Evolutionary conservation across 2,113 vertebrate genomes (phyloP), one percentile per base, ranked within the genome.

Genomic region (Heterocephalus glaber): DNA sequence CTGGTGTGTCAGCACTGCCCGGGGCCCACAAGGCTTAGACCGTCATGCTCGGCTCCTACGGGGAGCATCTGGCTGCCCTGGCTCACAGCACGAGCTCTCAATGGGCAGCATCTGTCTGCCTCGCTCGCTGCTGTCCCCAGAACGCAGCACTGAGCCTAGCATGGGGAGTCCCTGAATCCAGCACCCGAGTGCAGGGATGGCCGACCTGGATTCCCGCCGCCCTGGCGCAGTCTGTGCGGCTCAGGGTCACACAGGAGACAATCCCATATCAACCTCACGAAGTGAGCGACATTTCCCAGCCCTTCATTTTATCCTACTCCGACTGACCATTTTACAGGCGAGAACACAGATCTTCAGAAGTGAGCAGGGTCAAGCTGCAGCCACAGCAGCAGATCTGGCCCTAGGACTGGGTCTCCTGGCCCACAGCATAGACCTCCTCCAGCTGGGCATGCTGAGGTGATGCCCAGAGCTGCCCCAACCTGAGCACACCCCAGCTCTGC

Each of bases 201-300:
- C 61, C 4, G 68, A 14, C 33, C 16, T 7, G 1, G 10, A 8
- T 66, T 63, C 33, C 6, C 79, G 35, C 33, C 35, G 13, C 14
- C 9, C 47, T n/a, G 7, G 5, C 17, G 10, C 20, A 3, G 30
- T 0, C 0, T 0, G 2, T 7, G 26, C 33, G 1, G 17, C 33
- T 38, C 1, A 3, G 0, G 49, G 44, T 47, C 24, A 47, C 0
- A 2, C 11, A 26, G 2, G 22, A 8, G 17, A 41, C 26, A 13
- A 8, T 3, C 72, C 44, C 0, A 9, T 38, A 30, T 3, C 24
- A 5, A 1, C 17, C 14, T 3, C 13, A 14, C 0, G 0, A 0
- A 70, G 44, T 9, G 17, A 70, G 26, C 12, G 13, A 11, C 24
- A 0, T 12, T 20, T 7, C 33, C 72, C 56, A 8, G 6, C 13